These are phyloP conservation scores for Ptilorrhoa leucosticta DNA, from an alignment of 2,113 vertebrate genomes.

Conservation along the genomic window DNA sequence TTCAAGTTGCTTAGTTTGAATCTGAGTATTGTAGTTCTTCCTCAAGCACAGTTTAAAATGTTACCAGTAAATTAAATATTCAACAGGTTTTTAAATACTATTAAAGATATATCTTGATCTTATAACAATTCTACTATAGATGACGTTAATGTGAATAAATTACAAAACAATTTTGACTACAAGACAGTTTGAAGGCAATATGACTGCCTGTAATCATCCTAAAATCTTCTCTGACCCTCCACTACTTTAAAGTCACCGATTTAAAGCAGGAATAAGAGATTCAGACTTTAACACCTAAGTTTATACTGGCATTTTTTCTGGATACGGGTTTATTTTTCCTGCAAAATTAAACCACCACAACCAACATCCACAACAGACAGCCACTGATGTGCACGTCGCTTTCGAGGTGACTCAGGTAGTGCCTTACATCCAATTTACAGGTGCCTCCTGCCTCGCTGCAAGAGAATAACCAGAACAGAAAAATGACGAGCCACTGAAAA, in stretches of 20 bases:
- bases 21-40: neutral
- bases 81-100: slow-evolving; percentile 10
- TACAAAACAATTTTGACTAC: neutral
- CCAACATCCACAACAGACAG: neutral
- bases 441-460: neutral
- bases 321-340: neutral
- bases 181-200: neutral
- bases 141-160: neutral
- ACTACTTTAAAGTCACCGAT: neutral
- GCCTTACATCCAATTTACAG: neutral
- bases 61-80: neutral
- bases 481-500: slow-evolving; percentile 58
- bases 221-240: neutral
- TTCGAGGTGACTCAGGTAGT: neutral
- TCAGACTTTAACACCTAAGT: neutral
- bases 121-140: neutral
- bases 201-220: neutral
- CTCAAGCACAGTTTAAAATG: neutral
- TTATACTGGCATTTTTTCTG: neutral
- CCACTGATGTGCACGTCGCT: neutral
- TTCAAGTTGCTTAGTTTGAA: neutral
- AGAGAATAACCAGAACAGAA: slow-evolving; percentile 8
- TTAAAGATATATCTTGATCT: neutral
- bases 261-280: neutral
- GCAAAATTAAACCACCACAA: neutral